Base-by-base conservation (phyloP, 2,888 invertebrate genomes). In the Himalopsyche kuldschensis region DNA sequence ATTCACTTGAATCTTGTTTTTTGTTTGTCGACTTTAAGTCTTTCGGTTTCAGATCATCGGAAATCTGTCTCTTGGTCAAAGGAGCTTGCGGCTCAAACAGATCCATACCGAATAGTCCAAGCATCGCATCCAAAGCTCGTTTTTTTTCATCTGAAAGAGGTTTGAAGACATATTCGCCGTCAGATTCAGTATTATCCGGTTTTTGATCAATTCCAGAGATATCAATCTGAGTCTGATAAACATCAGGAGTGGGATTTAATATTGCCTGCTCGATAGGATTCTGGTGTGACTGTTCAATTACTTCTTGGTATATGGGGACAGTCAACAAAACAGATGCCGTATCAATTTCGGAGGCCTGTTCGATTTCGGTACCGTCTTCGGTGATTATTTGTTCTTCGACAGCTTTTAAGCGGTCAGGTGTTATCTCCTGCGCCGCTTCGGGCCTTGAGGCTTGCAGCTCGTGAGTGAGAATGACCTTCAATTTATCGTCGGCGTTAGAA, bases 301-400 rank as follows among this genome's bases (percentile, higher is more conserved):
- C 41, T 4, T 15, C 41, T 41, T 1, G 0, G 41, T 11, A 15
- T 15, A 41, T 41, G 15, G 41, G 41, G 4, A 15, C 55, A 24
- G 5, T 20, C 55, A 55, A 6, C 55, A 41, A 4, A 41, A 15
- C 2, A 41, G 15, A 15, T 3, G 15, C 11, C 15, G 41, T 41
- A 41, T 41, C 41, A 15, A 41, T 41, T 41, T 41, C 4, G 15
- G 41, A 41, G 15, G 24, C 8, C 55, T 20, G 5, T 35, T 78
- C 78, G 35, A 8, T 20, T 31, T 75, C 35, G 35, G 47, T 88
- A 86, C 89, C 89, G 31, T 90, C 84, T 48, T 89, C 89, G 1
- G 87, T 86, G 20, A 92, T 89, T 47, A 92, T 91, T 89, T 92
- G 91, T 41, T 89, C 89, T 87, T 92, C 89, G 86, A 92, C 86